Evolutionary conservation across 2,888 invertebrate genomes (phyloP).

Genomic region (Pyrgus malvae): DNA sequence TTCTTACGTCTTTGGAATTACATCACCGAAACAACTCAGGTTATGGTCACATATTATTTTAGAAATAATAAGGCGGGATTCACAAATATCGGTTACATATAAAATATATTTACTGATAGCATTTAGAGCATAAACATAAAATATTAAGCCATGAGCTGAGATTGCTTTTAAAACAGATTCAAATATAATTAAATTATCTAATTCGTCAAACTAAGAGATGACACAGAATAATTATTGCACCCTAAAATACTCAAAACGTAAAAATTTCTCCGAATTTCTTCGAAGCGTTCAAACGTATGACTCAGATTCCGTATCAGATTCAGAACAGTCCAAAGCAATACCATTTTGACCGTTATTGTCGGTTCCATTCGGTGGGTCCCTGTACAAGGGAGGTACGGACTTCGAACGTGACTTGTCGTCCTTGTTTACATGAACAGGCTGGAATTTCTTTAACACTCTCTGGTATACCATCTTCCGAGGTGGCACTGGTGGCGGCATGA

Average conservation of each 20-base stretch:
- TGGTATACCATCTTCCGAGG: constrained; percentile 79
- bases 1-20: constrained; percentile 80
- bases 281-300: constrained; percentile 63
- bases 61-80: constrained; percentile 73
- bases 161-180: constrained; percentile 13
- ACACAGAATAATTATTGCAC: constrained; percentile 30
- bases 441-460: constrained; percentile 81
- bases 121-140: constrained; percentile 27
- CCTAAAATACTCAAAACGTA: constrained; percentile 27
- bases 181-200: not conserved
- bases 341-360: constrained; percentile 62
- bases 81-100: constrained; percentile 46
- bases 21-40: constrained; percentile 78
- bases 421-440: constrained; percentile 84
- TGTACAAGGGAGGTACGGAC: constrained; percentile 72
- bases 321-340: constrained; percentile 70
- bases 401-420: constrained; percentile 79
- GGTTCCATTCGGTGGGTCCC: constrained; percentile 62
- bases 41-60: constrained; percentile 74
- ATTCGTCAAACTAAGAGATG: not conserved
- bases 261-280: constrained; percentile 23
- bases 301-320: constrained; percentile 78
- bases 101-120: constrained; percentile 34
- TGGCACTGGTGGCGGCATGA: constrained; percentile 83
- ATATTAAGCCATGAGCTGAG: constrained; percentile 9